Evolutionary conservation across 2,113 vertebrate species (phyloP), one percentile per base, ranked within the genome.

Genomic region (Gadus macrocephalus): DNA sequence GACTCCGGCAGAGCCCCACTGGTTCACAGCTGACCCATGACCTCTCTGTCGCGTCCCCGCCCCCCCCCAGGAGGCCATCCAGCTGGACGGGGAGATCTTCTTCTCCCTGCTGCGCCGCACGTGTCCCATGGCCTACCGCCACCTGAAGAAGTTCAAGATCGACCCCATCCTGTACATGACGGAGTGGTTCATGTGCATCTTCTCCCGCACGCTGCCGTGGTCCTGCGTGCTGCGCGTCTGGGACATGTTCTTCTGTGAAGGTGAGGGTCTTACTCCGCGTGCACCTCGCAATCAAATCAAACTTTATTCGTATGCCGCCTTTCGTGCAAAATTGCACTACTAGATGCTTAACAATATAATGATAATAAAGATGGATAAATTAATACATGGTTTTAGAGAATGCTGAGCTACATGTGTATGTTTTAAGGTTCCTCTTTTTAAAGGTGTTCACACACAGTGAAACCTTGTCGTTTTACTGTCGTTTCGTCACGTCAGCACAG

Each of bases 161-260:
- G 95, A 96, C 76, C 95, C 95, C 0, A 94, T 96, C 75, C 91
- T 97, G 19, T 97, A 97, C 83, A 96, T 97, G 94, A 97, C 95
- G 0, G 95, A 97, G 77, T 97, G 95, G 95, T 97, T 97, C 79
- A 96, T 96, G 95, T 96, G 95, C 68, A 91, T 96, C 88, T 96
- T 96, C 75, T 95, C 95, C 0, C 94, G 95, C 69, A 96, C 95
- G 2, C 84, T 97, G 64, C 95, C 95, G 0, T 97, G 95, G 95
- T 69, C 91, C 22, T 92, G 90, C 0, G 95, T 97, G 6, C 91
- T 97, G 63, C 94, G 95, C 0, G 95, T 97, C 1, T 97, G 95
- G 95, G 95, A 97, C 81, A 96, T 97, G 95, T 97, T 97, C 89
- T 97, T 97, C 88, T 97, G 95, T 71, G 95, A 97, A 91, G 95